Percentiles rank a stretch among this genome's conserved stretches.
phyloP scores from a whole-genome alignment of 2,888 invertebrate genomes.

The Leuctra nigra region DNA sequence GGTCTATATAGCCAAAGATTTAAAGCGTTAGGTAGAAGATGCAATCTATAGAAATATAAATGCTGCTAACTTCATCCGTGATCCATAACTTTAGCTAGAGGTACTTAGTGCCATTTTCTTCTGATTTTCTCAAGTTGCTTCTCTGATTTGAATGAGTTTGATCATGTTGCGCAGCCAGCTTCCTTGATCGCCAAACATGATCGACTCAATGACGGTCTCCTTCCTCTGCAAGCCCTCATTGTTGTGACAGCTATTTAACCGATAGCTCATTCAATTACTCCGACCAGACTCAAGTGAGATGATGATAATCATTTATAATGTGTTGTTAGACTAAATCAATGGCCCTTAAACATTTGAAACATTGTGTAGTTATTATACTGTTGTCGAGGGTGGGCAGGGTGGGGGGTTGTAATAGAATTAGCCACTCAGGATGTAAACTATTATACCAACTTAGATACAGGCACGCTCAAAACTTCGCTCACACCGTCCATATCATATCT shows the following conservation, averaged over 20 bases:
- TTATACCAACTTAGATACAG: constrained; percentile 17
- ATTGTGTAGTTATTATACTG: constrained; percentile 20
- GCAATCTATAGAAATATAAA: no score
- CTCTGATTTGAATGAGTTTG: no score
- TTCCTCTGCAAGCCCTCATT: not conserved
- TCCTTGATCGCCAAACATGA: no score
- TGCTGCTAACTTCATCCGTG: no score
- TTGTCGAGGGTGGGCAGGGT: not conserved
- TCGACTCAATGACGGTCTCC: no score
- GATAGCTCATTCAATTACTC: constrained; percentile 6
- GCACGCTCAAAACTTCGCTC: constrained; percentile 5
- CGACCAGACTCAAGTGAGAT: constrained; percentile 6
- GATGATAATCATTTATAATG: constrained; percentile 23
- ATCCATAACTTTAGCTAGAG: no score
- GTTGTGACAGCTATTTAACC: constrained; percentile 18
- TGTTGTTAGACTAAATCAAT: constrained; percentile 22
- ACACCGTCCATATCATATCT: no score
- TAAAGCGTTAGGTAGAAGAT: no score
- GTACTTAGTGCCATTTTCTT: no score
- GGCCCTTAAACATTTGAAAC: constrained; percentile 20
- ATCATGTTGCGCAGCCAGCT: no score
- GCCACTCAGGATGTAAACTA: constrained; percentile 16
- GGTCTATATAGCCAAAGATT: no score
- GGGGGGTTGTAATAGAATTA: constrained; percentile 19
- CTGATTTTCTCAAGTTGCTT: no score